Conservation (phyloP, 2,888 invertebrate genomes). For the Napeogenes sylphis region DNA sequence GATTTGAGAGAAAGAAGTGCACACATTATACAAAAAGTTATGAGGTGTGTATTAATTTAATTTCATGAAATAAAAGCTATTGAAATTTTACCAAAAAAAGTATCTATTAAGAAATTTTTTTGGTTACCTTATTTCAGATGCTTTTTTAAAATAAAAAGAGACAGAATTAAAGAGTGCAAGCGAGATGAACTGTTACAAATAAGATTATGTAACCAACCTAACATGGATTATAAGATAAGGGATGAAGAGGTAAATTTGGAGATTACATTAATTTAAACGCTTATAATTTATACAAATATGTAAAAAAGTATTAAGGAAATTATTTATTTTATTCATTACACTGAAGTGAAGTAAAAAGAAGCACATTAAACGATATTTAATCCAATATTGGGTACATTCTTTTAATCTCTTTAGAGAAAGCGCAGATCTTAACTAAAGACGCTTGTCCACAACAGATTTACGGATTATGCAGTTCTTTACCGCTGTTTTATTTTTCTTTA, state of each 20-base stretch:
- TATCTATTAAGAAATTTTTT: background rate
- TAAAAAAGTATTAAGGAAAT: too few species aligned
- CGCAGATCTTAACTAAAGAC: too few species aligned
- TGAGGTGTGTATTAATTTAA: constrained; percentile 40
- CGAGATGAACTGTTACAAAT: constrained; percentile 48
- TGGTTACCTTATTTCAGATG: constrained; percentile 34
- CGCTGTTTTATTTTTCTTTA: too few species aligned
- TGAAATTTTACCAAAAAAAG: background rate
- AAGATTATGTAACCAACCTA: constrained; percentile 34
- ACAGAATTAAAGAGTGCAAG: constrained; percentile 41
- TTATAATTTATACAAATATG: too few species aligned
- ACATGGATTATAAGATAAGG: constrained; percentile 27
- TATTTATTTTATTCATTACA: too few species aligned
- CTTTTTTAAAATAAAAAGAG: constrained; percentile 54
- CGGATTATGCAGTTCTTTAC: too few species aligned
- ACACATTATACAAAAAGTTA: constrained; percentile 47
- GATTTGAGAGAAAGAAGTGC: constrained; percentile 48
- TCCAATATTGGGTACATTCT: too few species aligned
- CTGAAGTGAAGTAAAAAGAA: too few species aligned
- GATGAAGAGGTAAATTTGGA: constrained; percentile 39
- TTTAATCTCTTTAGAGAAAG: too few species aligned
- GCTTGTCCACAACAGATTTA: too few species aligned
- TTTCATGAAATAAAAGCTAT: background rate
- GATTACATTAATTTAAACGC: too few species aligned
- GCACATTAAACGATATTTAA: too few species aligned